Evolutionary conservation across 2,888 invertebrate species (phyloP), one percentile per base, ranked within the genome.

Genomic region (Drosophila suboccidentalis): DNA sequence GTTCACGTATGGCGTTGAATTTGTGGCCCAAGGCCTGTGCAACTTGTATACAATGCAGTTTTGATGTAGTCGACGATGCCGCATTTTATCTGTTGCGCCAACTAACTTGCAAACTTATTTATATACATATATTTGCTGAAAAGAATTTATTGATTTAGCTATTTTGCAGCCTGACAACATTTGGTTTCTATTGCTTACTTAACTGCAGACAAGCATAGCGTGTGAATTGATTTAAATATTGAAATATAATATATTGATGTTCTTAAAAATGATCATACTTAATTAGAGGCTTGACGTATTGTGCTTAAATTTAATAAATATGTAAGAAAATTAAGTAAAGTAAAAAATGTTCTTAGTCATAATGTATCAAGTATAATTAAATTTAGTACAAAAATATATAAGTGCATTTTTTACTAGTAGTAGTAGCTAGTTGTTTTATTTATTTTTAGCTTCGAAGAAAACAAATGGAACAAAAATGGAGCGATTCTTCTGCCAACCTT

Each of bases 21-120:
- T 78, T 75, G 71, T 69, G 73, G 73, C 79, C 68, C 75, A 78
- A 81, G 82, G 78, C 72, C 70, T 68, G 15, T 54, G 46, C 60
- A 36, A 29, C 29, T 29, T 32, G 32, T 51, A 43, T 38, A 26
- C 64, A 65, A 54, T 80, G 75, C 59, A 70, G 53, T 64, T 77
- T 75, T 49, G 76, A 63, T 75, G 72, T 75, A 77, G 67, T 72
- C 72, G 59, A 41, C 51, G 59, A 59, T 66, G 69, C 77, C 58
- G 62, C 62, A 59, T 71, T 62, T 62, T 62, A 68, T 74, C 70
- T 74, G 59, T 74, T 74, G 64, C 46, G 19, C 19, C 73, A 73
- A 50, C 53, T 46, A 77, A 65, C 63, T 63, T 64, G 59, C 69
- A 62, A 29, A 26, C 26, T 26, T 26, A 44, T 51, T 67, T 77